phyloP scores from a whole-genome alignment of 2,797 vertebrate species.

The Varecia variegata region DNA sequence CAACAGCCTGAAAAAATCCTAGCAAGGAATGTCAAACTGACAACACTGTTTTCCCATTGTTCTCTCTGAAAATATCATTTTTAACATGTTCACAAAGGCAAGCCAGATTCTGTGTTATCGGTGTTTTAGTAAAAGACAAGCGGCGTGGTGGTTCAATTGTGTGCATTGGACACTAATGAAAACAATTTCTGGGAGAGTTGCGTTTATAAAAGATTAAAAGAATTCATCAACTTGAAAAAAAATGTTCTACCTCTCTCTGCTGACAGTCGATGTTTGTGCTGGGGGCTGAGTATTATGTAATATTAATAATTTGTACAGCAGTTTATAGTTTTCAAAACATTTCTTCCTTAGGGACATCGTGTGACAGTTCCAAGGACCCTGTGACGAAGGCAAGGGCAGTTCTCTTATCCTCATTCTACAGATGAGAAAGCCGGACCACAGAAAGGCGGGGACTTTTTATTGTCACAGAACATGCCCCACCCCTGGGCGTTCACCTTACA shows the following conservation, averaged over 20 bases:
- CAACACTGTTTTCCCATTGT: neutral
- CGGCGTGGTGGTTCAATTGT: neutral
- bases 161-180: neutral
- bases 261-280: neutral
- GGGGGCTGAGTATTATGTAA: neutral
- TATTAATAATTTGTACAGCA: neutral
- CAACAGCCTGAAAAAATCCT: neutral
- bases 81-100: neutral
- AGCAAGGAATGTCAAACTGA: conserved; percentile 17
- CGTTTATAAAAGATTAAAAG: conserved; percentile 34
- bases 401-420: neutral
- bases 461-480: neutral
- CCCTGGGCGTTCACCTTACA: rapidly evolving
- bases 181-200: neutral
- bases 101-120: neutral
- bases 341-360: neutral
- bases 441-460: neutral
- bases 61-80: conserved; percentile 23
- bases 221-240: conserved; percentile 33
- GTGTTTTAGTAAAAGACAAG: neutral
- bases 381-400: neutral
- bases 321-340: neutral
- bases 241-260: neutral
- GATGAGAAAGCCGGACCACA: neutral
- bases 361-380: neutral